Conservation (phyloP, 1,140 invertebrate genomes). For the Drosophila parabipectinata region DNA sequence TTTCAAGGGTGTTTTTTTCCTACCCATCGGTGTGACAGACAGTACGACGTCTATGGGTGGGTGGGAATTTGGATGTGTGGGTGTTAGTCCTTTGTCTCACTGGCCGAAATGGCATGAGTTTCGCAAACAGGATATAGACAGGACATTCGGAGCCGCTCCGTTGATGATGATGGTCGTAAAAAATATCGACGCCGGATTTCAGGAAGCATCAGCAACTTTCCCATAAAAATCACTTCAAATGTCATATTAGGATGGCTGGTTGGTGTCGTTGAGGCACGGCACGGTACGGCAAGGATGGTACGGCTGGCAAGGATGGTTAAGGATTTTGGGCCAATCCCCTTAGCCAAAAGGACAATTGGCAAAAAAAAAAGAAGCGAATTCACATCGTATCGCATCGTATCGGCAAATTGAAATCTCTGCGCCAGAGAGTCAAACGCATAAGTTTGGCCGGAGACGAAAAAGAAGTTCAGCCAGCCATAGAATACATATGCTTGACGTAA, state of each 20-base stretch:
- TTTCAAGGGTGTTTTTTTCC: constrained; percentile 75
- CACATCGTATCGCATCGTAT: constrained; percentile 41
- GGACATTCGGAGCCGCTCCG: constrained; percentile 41
- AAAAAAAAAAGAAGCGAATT: constrained; percentile 47
- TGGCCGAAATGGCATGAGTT: constrained; percentile 64
- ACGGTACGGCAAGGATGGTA: background rate
- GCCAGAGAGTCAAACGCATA: constrained; percentile 59
- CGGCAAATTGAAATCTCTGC: constrained; percentile 78
- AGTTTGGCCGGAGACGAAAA: constrained; percentile 53
- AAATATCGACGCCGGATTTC: constrained; percentile 49
- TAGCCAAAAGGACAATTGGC: constrained; percentile 67
- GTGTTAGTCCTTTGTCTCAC: constrained; percentile 63
- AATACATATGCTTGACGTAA: constrained; percentile 82
- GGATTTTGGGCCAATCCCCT: constrained; percentile 48
- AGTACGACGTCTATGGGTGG: background rate
- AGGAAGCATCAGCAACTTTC: constrained; percentile 76
- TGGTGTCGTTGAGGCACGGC: constrained; percentile 1
- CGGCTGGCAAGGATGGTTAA: constrained; percentile 13
- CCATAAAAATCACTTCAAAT: constrained; percentile 82
- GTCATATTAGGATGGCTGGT: constrained; percentile 69
- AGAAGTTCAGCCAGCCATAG: constrained; percentile 57
- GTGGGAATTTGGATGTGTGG: background rate
- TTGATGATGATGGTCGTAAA: constrained; percentile 43
- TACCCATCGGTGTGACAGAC: constrained; percentile 18
- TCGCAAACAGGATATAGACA: constrained; percentile 69